Conservation (phyloP, 2,888 invertebrate species). For the Tineola bisselliella region DNA sequence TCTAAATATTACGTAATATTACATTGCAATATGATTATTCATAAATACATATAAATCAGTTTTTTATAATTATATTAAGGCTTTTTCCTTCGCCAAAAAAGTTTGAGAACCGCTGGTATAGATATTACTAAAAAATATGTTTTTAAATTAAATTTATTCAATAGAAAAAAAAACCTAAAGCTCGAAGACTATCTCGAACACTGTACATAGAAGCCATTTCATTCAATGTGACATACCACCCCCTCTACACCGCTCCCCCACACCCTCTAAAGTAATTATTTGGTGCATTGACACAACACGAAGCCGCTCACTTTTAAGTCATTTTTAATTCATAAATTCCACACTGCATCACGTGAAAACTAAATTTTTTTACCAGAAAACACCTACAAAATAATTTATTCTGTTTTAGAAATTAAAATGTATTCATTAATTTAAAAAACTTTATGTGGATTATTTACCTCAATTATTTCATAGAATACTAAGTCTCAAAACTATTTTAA, state of each 20-base stretch:
- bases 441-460: too few relatives aligned
- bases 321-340: slow-evolving; percentile 1
- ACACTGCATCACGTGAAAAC: background rate
- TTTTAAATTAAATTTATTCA: background rate
- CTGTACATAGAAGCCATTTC: background rate
- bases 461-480: too few relatives aligned
- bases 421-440: too few relatives aligned
- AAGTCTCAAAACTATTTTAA: too few relatives aligned
- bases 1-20: too few relatives aligned
- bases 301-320: background rate
- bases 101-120: too few relatives aligned
- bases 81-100: too few relatives aligned
- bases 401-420: too few relatives aligned
- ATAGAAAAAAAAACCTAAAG: background rate
- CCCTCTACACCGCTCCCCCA: background rate
- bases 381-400: background rate
- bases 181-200: background rate
- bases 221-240: background rate
- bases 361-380: background rate
- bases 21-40: too few relatives aligned
- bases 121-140: background rate
- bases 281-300: background rate
- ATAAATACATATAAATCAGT: too few relatives aligned
- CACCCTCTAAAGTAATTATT: background rate
- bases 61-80: too few relatives aligned